phyloP scores from a whole-genome alignment of 2,888 invertebrate species.

The Scotopteryx bipunctaria region DNA sequence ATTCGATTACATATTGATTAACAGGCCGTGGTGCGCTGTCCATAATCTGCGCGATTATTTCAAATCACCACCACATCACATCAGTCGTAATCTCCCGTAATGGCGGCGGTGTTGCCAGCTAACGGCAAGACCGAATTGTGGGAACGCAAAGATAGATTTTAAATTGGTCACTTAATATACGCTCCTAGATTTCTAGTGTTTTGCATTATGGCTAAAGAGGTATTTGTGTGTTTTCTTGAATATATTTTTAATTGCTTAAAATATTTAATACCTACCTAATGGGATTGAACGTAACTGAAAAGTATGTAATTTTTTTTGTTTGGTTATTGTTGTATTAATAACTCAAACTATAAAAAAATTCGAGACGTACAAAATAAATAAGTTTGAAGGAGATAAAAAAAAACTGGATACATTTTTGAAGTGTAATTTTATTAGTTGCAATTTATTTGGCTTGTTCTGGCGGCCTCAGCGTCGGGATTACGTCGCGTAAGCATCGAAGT shows the following conservation, averaged over 20 bases:
- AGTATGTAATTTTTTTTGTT: too few relatives aligned
- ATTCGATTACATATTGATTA: constrained; percentile 59
- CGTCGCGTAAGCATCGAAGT: constrained; percentile 44
- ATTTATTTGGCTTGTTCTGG: constrained; percentile 1
- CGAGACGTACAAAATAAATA: too few relatives aligned
- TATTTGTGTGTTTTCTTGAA: too few relatives aligned
- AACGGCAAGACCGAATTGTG: constrained; percentile 59
- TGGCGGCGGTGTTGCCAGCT: constrained; percentile 53
- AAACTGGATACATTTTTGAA: constrained; percentile 12
- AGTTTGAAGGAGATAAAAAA: too few relatives aligned
- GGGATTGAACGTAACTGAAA: too few relatives aligned
- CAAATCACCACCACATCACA: constrained; percentile 79
- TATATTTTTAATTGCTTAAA: too few relatives aligned
- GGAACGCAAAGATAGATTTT: constrained; percentile 46
- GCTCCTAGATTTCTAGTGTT: constrained; percentile 18
- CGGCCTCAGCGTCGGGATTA: constrained; percentile 54
- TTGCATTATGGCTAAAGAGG: too few relatives aligned
- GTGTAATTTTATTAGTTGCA: constrained; percentile 6
- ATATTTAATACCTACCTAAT: too few relatives aligned
- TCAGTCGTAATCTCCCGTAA: constrained; percentile 77
- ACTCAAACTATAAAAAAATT: constrained; percentile 8
- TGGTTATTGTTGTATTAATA: too few relatives aligned
- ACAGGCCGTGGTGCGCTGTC: constrained; percentile 55
- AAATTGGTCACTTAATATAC: constrained; percentile 36
- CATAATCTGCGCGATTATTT: constrained; percentile 79